phyloP scores from a whole-genome alignment of 2,113 vertebrate species.

The Tragelaphus scriptus region DNA sequence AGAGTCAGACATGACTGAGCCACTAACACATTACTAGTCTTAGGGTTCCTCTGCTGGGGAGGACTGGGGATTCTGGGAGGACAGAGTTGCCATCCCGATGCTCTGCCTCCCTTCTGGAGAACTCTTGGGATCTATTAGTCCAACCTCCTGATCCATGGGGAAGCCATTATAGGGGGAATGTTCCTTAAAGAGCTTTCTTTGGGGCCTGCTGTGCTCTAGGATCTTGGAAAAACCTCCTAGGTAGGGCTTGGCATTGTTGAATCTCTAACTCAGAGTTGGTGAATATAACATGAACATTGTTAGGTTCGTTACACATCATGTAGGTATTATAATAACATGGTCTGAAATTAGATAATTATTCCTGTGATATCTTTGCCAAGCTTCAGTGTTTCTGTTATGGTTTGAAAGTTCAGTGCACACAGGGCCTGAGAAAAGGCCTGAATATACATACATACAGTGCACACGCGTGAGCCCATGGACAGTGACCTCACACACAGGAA shows the following conservation, averaged over 20 bases:
- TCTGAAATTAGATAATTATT: slow-evolving; percentile 59
- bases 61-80: not conserved
- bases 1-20: not conserved
- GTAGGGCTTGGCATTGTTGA: not conserved
- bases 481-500: not conserved
- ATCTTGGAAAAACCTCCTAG: slow-evolving; percentile 2
- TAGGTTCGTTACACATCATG: slow-evolving; percentile 65
- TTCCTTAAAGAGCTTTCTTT: slow-evolving; percentile 32
- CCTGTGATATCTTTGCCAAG: slow-evolving; percentile 55
- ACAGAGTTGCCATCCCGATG: not conserved
- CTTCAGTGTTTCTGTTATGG: slow-evolving; percentile 31
- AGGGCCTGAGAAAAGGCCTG: slow-evolving; percentile 17
- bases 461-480: not conserved
- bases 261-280: slow-evolving; percentile 29
- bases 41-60: not conserved
- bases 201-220: not conserved
- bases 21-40: not conserved
- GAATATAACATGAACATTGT: slow-evolving; percentile 60
- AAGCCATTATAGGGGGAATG: not conserved
- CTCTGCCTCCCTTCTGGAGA: not conserved
- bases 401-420: slow-evolving; percentile 49
- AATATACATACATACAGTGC: not conserved
- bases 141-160: slow-evolving; percentile 49
- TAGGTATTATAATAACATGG: slow-evolving; percentile 66
- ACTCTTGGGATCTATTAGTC: slow-evolving; percentile 51